Evolutionary conservation across 2,797 vertebrate genomes (phyloP), one percentile per base, ranked within the genome.

Genomic region (Rhinichthys osculus): DNA sequence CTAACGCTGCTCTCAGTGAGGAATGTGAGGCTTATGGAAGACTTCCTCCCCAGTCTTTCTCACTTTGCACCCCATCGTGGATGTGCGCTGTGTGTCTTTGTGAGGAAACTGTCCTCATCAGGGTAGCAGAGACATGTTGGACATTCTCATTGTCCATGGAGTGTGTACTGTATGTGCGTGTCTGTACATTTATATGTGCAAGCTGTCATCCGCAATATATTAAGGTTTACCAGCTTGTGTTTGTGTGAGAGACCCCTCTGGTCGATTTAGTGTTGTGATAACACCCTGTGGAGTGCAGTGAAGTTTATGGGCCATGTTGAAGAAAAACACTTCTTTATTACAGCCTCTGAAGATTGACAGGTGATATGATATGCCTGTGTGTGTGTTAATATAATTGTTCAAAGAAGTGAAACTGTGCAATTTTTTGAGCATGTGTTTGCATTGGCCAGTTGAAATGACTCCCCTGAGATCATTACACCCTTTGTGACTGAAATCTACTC

Each of bases 11-110:
- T 87, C 83, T 87, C 83, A 82, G 86, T 72, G 73, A 88, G 89
- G 89, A 90, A 90, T 91, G 88, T 89, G 79, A 85, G 88, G 86
- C 88, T 91, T 90, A 90, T 87, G 86, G 89, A 87, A 90, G 87
- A 90, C 88, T 88, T 89, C 89, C 88, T 90, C 81, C 78, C 82
- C 52, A 42, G 67, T 87, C 78, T 84, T 19, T 69, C 69, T 73
- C 38, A 16, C 82, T 84, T 62, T 81, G 82, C 86, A 79, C 82
- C 78, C 81, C 70, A 50, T 47, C 27, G 40, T 86, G 62, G 64
- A 82, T 66, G 78, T 86, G 54, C 78, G 72, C 30, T n/a, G 64
- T 64, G 70, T 76, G 70, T 70, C 9, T 80, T 62, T 81, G 78
- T 86, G 73, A 78, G 81, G 44, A 70, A 69, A 85, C 69, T n/a